Base-by-base conservation (phyloP, 2,797 vertebrate genomes). In the Hydrocynus forskahlii region DNA sequence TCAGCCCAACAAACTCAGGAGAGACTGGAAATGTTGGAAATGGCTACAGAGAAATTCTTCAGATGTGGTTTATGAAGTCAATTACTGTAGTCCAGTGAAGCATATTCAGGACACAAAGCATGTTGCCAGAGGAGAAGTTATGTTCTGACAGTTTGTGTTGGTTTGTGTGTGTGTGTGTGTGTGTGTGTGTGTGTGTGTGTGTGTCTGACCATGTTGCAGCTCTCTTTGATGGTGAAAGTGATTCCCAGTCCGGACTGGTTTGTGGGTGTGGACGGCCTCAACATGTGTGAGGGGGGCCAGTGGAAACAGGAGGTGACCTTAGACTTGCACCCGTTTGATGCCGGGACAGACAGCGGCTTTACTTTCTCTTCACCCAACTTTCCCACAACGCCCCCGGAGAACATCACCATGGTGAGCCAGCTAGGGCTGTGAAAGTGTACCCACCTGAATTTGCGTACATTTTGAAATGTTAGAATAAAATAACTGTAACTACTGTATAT, bases 231-330 rank as follows among this genome's bases (percentile, higher is more conserved):
- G 2, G 96, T 97, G 60, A 94, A 96, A 38, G 93, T 99, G 2
- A 92, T 99, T 81, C 98, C 98, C 5, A 99, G 98, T 83, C 97
- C 98, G 0, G 98, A 99, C 90, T 99, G 98, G 98, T 99, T 99
- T 83, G 97, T 99, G 84, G 98, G 98, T 2, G 86, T 95, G 70
- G 95, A 98, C 89, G 95, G 95, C 70, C 64, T 99, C 55, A 95
- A 96, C 83, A 93, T 99, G 70, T 99, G 98, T 43, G 94, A 96
- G 1, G 92, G 89, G 0, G 87, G 84, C 74, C 91, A 88, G 35
- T 95, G 95, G 95, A 94, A 93, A 91, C 89, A 94, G 85, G 93
- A 94, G 87, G 85, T 96, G 4, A 90, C 94, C 72, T 13, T 94
- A 80, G 92, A 95, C 90, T 92, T 95, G 71, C 92, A 93, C 17